These are phyloP conservation scores for Prietella phreatophila DNA, from an alignment of 2,113 vertebrate genomes.

Conservation along the genomic window DNA sequence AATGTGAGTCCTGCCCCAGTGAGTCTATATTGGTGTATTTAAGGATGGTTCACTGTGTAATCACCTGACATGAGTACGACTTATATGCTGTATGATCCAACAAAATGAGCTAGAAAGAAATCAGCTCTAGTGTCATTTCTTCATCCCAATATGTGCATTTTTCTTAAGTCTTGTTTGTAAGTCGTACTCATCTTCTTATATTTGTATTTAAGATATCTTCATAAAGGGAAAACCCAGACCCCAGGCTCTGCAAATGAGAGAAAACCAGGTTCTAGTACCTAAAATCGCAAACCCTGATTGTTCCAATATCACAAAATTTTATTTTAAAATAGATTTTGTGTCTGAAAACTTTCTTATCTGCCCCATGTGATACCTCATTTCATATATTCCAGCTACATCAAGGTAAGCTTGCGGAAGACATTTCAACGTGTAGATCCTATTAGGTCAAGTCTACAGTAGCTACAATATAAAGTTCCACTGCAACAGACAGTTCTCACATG, in stretches of 20 bases:
- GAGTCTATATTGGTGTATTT: neutral
- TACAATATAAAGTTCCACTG: conserved; percentile 16
- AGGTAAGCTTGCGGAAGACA: neutral
- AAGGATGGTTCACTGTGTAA: neutral
- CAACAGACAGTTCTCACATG: neutral
- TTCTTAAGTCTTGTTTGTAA: neutral
- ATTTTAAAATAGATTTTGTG: neutral
- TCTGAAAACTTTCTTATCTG: neutral
- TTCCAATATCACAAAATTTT: neutral
- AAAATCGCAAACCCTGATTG: neutral
- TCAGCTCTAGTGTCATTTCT: neutral
- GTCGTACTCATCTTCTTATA: neutral
- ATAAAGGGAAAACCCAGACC: neutral
- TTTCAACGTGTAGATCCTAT: conserved; percentile 27
- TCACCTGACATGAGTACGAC: neutral
- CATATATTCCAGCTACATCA: neutral
- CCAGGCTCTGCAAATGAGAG: neutral
- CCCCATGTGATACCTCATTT: neutral
- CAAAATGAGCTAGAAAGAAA: neutral
- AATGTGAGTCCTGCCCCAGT: neutral
- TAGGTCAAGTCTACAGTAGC: conserved; percentile 19
- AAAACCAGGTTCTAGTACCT: neutral
- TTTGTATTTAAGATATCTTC: neutral
- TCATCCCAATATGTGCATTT: neutral
- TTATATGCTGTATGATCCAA: neutral